Conservation (phyloP, 2,113 vertebrate genomes). For the Apistogramma diplotaenia region DNA sequence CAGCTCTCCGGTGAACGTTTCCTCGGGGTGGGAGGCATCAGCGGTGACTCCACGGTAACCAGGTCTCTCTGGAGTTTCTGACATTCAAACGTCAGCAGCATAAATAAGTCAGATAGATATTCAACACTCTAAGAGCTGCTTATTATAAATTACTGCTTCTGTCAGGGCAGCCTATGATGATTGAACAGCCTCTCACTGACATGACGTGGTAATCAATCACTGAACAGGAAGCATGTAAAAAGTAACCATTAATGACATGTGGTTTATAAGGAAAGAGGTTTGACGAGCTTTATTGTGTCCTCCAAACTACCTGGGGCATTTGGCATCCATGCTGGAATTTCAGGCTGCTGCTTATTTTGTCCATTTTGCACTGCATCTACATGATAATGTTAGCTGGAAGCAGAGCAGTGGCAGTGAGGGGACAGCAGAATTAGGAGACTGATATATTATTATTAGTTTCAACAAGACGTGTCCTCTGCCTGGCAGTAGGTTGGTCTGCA, state of each 20-base stretch:
- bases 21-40: not conserved
- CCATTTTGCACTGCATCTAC: not conserved
- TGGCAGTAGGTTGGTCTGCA: not conserved
- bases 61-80: conserved; percentile 3
- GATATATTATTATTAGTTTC: not conserved
- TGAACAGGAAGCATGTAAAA: not conserved
- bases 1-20: not conserved
- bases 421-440: not conserved
- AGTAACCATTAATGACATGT: not conserved
- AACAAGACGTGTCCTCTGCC: not conserved
- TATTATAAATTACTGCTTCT: not conserved
- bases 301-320: not conserved
- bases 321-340: not conserved
- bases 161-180: not conserved
- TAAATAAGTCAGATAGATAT: conserved; percentile 5
- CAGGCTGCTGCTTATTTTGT: not conserved
- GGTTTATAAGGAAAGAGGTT: not conserved
- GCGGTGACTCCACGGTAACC: not conserved
- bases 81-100: conserved; percentile 23
- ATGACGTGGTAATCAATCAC: conserved; percentile 8
- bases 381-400: not conserved
- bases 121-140: not conserved
- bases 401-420: not conserved
- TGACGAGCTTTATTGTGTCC: not conserved
- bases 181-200: not conserved